Evolutionary conservation across 2,797 vertebrate species (phyloP).

Genomic region (Rhinatrema bivittatum): DNA sequence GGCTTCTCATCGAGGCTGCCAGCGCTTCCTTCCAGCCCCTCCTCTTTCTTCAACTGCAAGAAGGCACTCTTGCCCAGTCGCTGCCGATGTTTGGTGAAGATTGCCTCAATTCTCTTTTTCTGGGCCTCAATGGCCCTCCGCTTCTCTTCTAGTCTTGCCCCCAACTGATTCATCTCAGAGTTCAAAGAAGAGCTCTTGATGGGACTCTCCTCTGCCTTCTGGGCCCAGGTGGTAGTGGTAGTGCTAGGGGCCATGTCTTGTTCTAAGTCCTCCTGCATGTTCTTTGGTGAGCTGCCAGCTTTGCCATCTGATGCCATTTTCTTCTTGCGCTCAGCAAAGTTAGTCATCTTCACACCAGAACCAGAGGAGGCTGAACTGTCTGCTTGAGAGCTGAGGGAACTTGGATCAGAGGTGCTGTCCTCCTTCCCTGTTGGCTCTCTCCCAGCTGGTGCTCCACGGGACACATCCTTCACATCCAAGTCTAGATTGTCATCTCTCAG

Average conservation of each 20-base stretch:
- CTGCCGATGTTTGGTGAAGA: conserved; percentile 86
- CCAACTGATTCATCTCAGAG: conserved; percentile 80
- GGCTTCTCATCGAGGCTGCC: not conserved
- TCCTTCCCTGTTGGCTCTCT: not conserved
- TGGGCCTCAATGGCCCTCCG: conserved; percentile 85
- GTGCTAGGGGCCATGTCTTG: conserved; percentile 18
- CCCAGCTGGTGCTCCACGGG: conserved; percentile 52
- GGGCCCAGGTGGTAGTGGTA: conserved; percentile 47
- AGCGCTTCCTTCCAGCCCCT: conserved; percentile 30
- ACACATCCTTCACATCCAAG: conserved; percentile 70
- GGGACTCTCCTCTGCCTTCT: conserved; percentile 57
- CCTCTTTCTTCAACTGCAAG: conserved; percentile 75
- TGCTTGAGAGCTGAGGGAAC: conserved; percentile 23
- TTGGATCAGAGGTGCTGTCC: conserved; percentile 17
- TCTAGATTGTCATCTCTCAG: conserved; percentile 73
- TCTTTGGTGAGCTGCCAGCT: conserved; percentile 10
- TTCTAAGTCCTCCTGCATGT: conserved; percentile 15
- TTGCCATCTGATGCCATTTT: conserved; percentile 52
- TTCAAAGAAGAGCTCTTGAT: conserved; percentile 66
- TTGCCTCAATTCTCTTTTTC: conserved; percentile 87
- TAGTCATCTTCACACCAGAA: conserved; percentile 79
- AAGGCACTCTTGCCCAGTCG: conserved; percentile 83
- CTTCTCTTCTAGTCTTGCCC: conserved; percentile 79
- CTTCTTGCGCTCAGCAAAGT: conserved; percentile 82
- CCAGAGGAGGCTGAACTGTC: conserved; percentile 50